These are phyloP conservation scores for Oryzias woworae DNA, from an alignment of 2,113 vertebrate genomes.

Conservation along the genomic window DNA sequence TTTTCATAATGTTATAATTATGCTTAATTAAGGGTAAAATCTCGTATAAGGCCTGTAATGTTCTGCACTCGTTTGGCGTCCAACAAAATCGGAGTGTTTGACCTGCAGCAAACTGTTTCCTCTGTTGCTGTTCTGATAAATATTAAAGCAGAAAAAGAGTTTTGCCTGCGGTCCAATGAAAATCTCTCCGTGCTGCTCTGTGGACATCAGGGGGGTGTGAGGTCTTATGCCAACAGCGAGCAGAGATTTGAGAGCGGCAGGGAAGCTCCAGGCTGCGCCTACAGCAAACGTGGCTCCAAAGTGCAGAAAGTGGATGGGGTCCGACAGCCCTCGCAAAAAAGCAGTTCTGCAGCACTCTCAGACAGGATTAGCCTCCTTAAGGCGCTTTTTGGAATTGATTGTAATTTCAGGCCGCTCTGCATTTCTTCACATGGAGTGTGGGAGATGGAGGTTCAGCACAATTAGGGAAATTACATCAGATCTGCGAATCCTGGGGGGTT, in stretches of 20 bases:
- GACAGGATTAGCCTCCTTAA: neutral
- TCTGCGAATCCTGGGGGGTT: slow-evolving; percentile 54
- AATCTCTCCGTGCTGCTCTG: slow-evolving; percentile 38
- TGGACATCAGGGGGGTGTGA: slow-evolving; percentile 25
- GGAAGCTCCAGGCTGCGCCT: slow-evolving; percentile 32
- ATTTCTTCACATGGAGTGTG: slow-evolving; percentile 19
- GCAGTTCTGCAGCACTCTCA: neutral
- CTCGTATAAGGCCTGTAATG: too few relatives aligned
- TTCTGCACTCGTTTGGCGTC: neutral
- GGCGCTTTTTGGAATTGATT: slow-evolving; percentile 20
- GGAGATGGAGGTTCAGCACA: slow-evolving; percentile 21
- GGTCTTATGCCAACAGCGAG: slow-evolving; percentile 34
- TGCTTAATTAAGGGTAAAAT: too few relatives aligned
- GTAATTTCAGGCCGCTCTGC: slow-evolving; percentile 29
- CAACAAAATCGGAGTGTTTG: slow-evolving; percentile 8
- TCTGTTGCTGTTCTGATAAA: slow-evolving; percentile 32
- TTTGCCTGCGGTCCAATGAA: slow-evolving; percentile 34
- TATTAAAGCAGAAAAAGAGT: slow-evolving; percentile 36
- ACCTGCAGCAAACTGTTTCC: slow-evolving; percentile 37
- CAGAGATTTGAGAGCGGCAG: slow-evolving; percentile 17
- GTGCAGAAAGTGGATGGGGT: slow-evolving; percentile 31
- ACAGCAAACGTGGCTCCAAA: slow-evolving; percentile 21
- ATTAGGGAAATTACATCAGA: slow-evolving; percentile 50
- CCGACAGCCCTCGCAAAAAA: neutral
- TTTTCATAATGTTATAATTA: too few relatives aligned